Evolutionary conservation across 2,797 vertebrate species (phyloP), one percentile per base, ranked within the genome.

Genomic region (Alcedo atthis): DNA sequence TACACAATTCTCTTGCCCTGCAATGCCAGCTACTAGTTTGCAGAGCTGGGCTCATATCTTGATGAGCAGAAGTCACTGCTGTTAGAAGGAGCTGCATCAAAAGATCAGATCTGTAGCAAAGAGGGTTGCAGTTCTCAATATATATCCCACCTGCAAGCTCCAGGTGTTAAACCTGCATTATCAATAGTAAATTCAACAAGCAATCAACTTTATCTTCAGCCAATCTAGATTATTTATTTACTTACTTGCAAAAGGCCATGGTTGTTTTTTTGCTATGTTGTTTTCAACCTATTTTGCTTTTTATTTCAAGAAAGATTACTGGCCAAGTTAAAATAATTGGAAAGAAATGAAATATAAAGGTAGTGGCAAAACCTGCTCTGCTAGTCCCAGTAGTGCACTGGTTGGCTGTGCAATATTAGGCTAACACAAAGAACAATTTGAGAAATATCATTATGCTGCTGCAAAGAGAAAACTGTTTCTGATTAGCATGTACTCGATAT

Each of bases 381-480:
- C 30, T 33, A 42, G 40, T 91, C 75, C 59, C 78, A 84, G 53
- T 5, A 55, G 92, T 13, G 19, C 43, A 43, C 45, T 67, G 35
- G 79, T 66, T 45, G 77, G 77, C 67, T 86, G 43, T 73, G 73
- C 55, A 33, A 73, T 89, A 62, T 53, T 78, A 83, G 48, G 77
- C 48, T 22, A 85, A 84, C 67, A 92, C 51, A 93, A 92, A 82
- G 40, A 87, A 59, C 45, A 63, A 83, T 89, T 87, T 81, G 63
- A 85, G 54, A 80, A 85, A 85, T 61, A 63, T 35, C 59, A 81
- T 85, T 74, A 87, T 46, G 63, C 55, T 79, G 59, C 74, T 49
- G 63, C 82, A 86, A 11, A 73, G 70, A 93, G 84, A 92, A 91
- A 86, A 96, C 81, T 59, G 73, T 42, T 81, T 46, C 82, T 92